Evolutionary conservation across 23 tunicate genomes (phyloP), one percentile per base, ranked within the genome.

Genomic region (Botrylloides violaceus): DNA sequence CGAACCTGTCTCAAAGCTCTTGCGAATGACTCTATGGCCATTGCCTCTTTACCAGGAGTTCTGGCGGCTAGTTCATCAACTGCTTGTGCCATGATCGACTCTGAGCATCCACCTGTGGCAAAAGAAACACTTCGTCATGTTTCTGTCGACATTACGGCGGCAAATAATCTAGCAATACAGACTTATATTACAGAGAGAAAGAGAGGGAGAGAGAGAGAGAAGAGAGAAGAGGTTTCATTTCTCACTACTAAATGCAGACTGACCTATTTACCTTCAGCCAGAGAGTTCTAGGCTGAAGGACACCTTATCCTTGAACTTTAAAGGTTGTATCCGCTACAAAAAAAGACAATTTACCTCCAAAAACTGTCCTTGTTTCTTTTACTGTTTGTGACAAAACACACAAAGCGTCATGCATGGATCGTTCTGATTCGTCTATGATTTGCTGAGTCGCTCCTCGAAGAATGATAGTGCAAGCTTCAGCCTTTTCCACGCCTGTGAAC

Each of bases 401-500:
- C 26, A 95, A 80, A 24, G 95, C 99, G 78, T 95, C 99, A 50
- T 95, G 99, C 65, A 95, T 71, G 20, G 99, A 87, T 3, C 99
- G 92, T 76, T 95, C 99, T 1, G 99, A 62, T 65, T 95, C 99
- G 55, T 95, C 99, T 33, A 95, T 53, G 64, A 95, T 95, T 65
- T 95, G 99, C 65, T 95, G 75, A 48, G 99, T 95, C 32, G 99
- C 99, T 56, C 99, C 99, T 3, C 99, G 85, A 28, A 95, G 83
- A n/a, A 95, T 77, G 60, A 95, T 90, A 1, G 99, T 82, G 59
- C 99, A 95, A 18, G 99, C 99, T 43, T 95, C 96, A n/a, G 96
- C 99, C 22, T 85, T 74, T 4, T 76, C 84, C 38, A 95, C 99
- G 27, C 99, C 99, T 84, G 37, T 0, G 43, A n/a, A n/a, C n/a